Conservation (phyloP, 2,113 vertebrate genomes). For the Progne subis region DNA sequence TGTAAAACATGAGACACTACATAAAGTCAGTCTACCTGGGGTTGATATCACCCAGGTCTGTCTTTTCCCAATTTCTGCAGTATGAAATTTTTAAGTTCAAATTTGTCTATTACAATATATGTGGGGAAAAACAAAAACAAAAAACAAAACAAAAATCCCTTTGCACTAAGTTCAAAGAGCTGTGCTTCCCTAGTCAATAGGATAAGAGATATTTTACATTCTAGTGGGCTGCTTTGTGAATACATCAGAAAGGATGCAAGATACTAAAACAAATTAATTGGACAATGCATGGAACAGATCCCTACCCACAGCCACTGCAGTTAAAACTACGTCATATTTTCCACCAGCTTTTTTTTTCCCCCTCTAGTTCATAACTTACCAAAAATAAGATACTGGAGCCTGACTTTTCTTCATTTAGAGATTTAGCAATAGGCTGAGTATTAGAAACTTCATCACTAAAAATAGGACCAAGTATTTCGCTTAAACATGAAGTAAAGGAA, state of each 20-base stretch:
- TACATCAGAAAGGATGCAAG: background rate
- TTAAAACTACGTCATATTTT: background rate
- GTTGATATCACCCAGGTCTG: background rate
- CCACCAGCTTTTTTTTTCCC: background rate
- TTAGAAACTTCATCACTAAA: background rate
- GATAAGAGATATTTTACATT: background rate
- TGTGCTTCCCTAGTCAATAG: background rate
- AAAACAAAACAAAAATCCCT: accelerated
- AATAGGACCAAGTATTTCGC: background rate
- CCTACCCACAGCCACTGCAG: background rate
- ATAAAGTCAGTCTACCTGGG: background rate
- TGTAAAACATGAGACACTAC: background rate
- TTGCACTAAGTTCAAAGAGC: background rate
- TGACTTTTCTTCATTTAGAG: background rate
- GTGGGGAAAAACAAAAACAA: too few species aligned
- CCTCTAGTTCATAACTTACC: background rate
- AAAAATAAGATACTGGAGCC: constrained; percentile 2
- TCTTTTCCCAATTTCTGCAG: background rate
- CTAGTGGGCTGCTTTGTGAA: background rate
- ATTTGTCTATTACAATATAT: background rate
- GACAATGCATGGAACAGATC: constrained; percentile 26
- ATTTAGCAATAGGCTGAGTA: background rate
- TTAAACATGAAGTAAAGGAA: background rate
- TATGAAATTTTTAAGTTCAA: background rate
- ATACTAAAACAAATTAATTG: background rate